Evolutionary conservation across 2,888 invertebrate genomes (phyloP).

Genomic region (Plagiodera versicolora): DNA sequence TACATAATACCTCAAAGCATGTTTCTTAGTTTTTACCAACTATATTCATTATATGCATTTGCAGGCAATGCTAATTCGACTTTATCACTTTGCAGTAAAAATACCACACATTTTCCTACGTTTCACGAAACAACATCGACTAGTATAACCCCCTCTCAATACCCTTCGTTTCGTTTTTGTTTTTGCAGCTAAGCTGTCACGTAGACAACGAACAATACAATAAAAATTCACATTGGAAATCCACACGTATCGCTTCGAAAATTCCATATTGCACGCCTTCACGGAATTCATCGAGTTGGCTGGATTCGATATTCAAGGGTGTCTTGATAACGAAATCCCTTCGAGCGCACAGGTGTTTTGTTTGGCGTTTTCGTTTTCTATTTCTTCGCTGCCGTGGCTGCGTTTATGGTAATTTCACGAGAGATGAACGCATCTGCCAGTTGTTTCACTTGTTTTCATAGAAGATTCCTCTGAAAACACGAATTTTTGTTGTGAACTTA

Average conservation of each 20-base stretch:
- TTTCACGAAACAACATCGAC: not conserved
- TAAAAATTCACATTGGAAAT: not conserved
- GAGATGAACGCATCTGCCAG: slow-evolving; percentile 26
- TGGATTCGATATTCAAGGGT: slow-evolving; percentile 17
- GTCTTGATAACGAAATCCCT: slow-evolving; percentile 32
- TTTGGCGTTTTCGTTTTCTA: slow-evolving; percentile 15
- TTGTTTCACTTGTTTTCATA: not conserved
- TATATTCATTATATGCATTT: no score
- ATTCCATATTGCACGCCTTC: not conserved
- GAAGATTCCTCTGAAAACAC: no score
- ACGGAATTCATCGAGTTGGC: slow-evolving; percentile 3
- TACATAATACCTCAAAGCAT: no score
- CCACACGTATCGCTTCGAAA: not conserved
- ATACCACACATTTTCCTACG: not conserved
- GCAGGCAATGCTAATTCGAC: not conserved
- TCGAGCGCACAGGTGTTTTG: slow-evolving; percentile 27
- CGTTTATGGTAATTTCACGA: slow-evolving; percentile 24
- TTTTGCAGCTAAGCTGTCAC: no score
- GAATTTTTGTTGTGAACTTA: no score
- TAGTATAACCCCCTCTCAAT: no score
- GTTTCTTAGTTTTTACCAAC: no score
- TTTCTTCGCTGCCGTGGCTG: slow-evolving; percentile 20
- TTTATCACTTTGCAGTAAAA: not conserved
- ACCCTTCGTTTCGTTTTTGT: no score
- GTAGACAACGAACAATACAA: no score